Conservation (phyloP, 2,113 vertebrate genomes). For the Zingel zingel region DNA sequence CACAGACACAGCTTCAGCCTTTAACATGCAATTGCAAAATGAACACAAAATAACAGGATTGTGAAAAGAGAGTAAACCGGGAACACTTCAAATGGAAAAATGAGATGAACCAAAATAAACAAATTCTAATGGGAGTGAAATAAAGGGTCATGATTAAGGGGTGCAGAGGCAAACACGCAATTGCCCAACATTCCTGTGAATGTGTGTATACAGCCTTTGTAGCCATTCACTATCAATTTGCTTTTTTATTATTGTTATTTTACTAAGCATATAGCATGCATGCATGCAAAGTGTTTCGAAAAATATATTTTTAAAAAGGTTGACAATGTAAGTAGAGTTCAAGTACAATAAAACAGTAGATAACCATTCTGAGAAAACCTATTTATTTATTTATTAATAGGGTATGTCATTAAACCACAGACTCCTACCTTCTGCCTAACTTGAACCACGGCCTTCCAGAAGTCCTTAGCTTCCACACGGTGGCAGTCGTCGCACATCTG, state of each 20-base stretch:
- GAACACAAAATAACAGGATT: background rate
- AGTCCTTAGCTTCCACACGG: slow-evolving; percentile 97
- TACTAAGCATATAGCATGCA: background rate
- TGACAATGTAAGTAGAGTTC: background rate
- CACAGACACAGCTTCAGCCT: background rate
- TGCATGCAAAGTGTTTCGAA: background rate
- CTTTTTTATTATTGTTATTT: background rate
- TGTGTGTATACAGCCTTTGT: background rate
- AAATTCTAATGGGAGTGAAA: background rate
- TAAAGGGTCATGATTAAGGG: background rate
- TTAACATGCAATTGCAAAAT: background rate
- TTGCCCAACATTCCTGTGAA: background rate
- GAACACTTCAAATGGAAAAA: background rate
- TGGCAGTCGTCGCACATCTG: slow-evolving; percentile 99
- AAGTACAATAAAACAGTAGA: background rate
- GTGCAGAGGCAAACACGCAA: background rate
- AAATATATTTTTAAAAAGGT: background rate
- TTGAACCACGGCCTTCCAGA: slow-evolving; percentile 98
- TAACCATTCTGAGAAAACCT: background rate
- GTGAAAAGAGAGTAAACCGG: background rate
- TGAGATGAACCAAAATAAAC: background rate
- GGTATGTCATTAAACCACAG: background rate
- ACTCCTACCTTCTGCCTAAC: slow-evolving; percentile 93
- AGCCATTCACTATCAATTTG: background rate
- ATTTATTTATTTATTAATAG: no score